Conservation (phyloP, 2,888 invertebrate genomes). For the Athalia circularis region DNA sequence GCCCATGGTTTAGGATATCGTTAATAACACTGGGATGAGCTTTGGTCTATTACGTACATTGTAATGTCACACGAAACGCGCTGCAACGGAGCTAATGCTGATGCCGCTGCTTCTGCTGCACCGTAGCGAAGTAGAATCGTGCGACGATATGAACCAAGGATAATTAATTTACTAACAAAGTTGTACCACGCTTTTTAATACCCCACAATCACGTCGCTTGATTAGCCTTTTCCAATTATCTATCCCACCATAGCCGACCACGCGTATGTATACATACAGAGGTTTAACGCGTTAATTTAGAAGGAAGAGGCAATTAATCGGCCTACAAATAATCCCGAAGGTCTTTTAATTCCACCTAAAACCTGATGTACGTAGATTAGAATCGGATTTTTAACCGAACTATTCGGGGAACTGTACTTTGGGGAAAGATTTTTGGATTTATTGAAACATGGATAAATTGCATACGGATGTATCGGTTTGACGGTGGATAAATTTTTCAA, state of each 20-base stretch:
- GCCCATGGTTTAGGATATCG: constrained; percentile 35
- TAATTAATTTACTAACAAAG: constrained; percentile 24
- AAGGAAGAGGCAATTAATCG: constrained; percentile 25
- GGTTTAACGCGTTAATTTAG: constrained; percentile 19
- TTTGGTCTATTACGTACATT: constrained; percentile 23
- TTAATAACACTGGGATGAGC: constrained; percentile 49
- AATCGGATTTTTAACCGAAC: no score
- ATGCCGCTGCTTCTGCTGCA: no score
- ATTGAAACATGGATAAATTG: no score
- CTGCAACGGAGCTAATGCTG: background rate
- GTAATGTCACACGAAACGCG: constrained; percentile 14
- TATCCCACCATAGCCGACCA: background rate
- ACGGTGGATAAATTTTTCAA: no score
- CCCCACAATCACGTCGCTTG: constrained; percentile 32
- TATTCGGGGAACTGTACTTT: no score
- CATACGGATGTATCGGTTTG: no score
- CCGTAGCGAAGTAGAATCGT: background rate
- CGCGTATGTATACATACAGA: background rate
- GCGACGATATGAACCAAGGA: constrained; percentile 3
- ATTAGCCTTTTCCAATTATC: constrained; percentile 36
- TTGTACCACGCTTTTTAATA: constrained; percentile 8
- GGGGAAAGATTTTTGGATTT: no score
- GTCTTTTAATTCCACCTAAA: no score
- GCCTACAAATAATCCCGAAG: background rate
- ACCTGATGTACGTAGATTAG: no score